These are phyloP conservation scores for Sminthurinus aureus DNA, from an alignment of 2,888 invertebrate genomes.

Conservation along the genomic window DNA sequence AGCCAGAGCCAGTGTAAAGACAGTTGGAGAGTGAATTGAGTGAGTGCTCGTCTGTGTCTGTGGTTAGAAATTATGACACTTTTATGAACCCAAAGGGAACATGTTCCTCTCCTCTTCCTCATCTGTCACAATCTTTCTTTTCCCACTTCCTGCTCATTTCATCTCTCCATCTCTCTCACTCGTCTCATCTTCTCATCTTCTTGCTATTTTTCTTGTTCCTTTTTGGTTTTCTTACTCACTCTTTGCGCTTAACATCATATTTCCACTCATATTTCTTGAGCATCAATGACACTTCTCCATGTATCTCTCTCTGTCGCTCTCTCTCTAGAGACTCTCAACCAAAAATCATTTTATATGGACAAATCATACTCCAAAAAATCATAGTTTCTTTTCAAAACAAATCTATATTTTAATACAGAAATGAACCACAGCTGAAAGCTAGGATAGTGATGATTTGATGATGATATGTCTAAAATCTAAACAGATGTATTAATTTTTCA, in stretches of 20 bases:
- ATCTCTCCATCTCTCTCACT: background rate
- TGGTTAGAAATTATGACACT: constrained; percentile 42
- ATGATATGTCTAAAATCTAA: no score
- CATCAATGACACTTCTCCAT: constrained; percentile 18
- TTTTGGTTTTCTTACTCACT: background rate
- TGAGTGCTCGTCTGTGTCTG: background rate
- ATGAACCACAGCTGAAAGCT: background rate
- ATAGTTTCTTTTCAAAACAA: background rate
- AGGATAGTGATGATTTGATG: no score
- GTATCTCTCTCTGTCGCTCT: background rate
- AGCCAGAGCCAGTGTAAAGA: background rate
- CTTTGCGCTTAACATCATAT: background rate
- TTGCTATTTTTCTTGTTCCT: background rate
- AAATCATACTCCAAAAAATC: background rate
- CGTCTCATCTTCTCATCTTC: constrained; percentile 5
- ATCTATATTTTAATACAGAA: background rate
- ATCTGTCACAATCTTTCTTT: constrained; percentile 51
- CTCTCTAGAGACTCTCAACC: constrained; percentile 9
- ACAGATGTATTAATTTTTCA: background rate
- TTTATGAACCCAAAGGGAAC: constrained; percentile 42
- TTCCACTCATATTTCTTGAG: constrained; percentile 32
- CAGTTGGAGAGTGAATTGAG: background rate
- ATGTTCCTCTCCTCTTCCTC: constrained; percentile 41
- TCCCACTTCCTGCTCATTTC: constrained; percentile 37
- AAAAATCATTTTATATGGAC: background rate